A percentile compares a stretch with the other conserved stretches of the same genome.
Evolutionary conservation across 2,797 vertebrate genomes (phyloP).

Genomic region (Alauda arvensis): DNA sequence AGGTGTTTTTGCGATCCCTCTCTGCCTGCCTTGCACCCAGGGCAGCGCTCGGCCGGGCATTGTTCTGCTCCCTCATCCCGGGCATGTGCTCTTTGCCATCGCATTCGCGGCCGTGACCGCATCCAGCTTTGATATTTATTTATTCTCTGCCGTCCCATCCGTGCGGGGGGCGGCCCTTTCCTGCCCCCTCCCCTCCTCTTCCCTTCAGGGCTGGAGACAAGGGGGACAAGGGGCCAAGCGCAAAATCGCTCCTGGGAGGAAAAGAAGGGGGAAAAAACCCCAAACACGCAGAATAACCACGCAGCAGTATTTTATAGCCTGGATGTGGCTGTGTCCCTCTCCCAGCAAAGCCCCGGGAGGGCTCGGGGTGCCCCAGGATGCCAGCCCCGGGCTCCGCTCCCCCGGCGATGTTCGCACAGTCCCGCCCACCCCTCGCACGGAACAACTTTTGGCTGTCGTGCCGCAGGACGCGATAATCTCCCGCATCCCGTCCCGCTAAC

Average conservation of each 20-base stretch:
- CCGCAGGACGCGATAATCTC: conserved; percentile 32
- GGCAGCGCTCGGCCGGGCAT: background rate
- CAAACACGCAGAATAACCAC: background rate
- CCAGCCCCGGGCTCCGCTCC: background rate
- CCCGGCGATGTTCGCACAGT: background rate
- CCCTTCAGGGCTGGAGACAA: background rate
- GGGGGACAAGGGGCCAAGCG: conserved; percentile 36
- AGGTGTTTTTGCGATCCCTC: background rate
- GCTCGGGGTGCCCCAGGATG: background rate
- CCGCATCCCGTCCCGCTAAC: background rate
- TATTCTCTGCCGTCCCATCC: background rate
- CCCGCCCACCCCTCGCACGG: background rate
- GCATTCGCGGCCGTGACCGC: background rate
- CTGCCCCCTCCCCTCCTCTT: background rate
- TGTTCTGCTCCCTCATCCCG: conserved; percentile 15
- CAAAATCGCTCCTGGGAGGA: background rate
- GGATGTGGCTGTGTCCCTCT: background rate
- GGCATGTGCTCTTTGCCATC: conserved; percentile 38
- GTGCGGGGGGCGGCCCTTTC: background rate
- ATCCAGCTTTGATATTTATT: background rate
- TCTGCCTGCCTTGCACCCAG: background rate
- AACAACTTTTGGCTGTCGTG: conserved; percentile 39
- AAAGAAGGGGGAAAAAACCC: rapidly evolving
- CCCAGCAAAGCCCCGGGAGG: background rate
- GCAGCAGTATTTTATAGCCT: conserved; percentile 18